phyloP scores from a whole-genome alignment of 1,140 invertebrate species.

The Drosophila lacteicornis region DNA sequence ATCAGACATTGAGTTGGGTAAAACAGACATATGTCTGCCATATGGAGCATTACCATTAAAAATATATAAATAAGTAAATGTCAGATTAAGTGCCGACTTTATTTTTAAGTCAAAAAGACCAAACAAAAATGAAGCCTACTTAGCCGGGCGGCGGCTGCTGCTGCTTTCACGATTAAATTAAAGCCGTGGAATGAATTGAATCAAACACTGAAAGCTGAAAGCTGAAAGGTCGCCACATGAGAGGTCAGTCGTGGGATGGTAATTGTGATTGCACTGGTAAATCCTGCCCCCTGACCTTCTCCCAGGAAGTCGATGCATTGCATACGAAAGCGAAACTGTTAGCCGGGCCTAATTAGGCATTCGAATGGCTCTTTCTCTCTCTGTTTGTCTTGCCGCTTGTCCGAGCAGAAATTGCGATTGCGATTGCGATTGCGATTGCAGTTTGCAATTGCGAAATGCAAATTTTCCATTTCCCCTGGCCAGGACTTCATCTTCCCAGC shows the following conservation, averaged over 20 bases:
- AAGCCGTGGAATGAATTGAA: constrained; percentile 5
- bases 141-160: constrained; percentile 15
- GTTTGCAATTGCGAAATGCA: constrained; percentile 14
- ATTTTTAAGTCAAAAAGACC: not conserved
- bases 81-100: not conserved
- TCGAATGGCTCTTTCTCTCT: constrained; percentile 10
- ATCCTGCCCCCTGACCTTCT: constrained; percentile 19
- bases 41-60: not conserved
- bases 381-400: constrained; percentile 5
- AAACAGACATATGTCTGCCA: not conserved
- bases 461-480: constrained; percentile 14
- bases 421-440: constrained; percentile 1
- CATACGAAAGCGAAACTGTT: constrained; percentile 31
- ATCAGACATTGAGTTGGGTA: not conserved
- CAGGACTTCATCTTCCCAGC: too few species aligned
- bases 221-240: constrained; percentile 24
- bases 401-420: constrained; percentile 18
- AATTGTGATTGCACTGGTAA: constrained; percentile 11
- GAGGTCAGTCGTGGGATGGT: not conserved
- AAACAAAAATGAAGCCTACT: constrained; percentile 18
- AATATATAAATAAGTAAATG: too few species aligned
- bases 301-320: constrained; percentile 35
- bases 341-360: constrained; percentile 61
- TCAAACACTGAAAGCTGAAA: not conserved
- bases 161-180: not conserved